Evolutionary conservation across 2,797 vertebrate genomes (phyloP).

Genomic region (Sciaenops ocellatus): DNA sequence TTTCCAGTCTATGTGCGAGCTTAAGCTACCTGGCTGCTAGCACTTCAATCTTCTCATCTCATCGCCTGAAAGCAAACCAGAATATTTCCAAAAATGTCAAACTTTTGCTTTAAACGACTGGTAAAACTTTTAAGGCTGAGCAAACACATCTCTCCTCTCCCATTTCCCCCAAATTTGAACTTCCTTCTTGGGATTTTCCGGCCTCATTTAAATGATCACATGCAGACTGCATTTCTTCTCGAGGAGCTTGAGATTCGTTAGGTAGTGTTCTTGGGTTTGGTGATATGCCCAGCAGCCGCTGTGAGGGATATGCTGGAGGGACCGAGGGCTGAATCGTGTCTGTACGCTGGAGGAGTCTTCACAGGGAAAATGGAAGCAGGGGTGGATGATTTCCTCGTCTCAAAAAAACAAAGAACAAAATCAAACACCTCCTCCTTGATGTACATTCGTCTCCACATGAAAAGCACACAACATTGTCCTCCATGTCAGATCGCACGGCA

Average conservation of each 20-base stretch:
- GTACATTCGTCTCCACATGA: conserved; percentile 90
- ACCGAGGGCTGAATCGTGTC: conserved; percentile 17
- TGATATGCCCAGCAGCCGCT: conserved; percentile 36
- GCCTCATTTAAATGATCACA: conserved; percentile 36
- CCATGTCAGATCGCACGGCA: conserved; percentile 76
- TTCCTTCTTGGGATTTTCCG: conserved; percentile 31
- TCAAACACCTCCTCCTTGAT: conserved; percentile 75
- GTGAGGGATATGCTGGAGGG: conserved; percentile 30
- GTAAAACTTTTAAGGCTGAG: conserved; percentile 67
- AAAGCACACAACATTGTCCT: conserved; percentile 91
- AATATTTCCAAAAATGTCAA: conserved; percentile 25
- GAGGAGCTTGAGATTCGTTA: conserved; percentile 29
- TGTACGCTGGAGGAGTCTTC: conserved; percentile 24
- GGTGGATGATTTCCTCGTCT: conserved; percentile 50
- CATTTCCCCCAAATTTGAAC: conserved; percentile 17
- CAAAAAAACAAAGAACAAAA: conserved; percentile 60
- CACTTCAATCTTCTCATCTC: not conserved
- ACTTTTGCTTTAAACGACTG: conserved; percentile 1
- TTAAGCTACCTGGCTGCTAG: not conserved
- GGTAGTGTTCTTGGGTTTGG: conserved; percentile 29
- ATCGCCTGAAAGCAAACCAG: not conserved
- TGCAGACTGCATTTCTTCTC: conserved; percentile 56
- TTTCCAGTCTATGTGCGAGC: not conserved
- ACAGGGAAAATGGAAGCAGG: conserved; percentile 48
- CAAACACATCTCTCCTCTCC: conserved; percentile 43